Evolutionary conservation across 2,797 vertebrate species (phyloP).

Genomic region (Naso thynnoides): DNA sequence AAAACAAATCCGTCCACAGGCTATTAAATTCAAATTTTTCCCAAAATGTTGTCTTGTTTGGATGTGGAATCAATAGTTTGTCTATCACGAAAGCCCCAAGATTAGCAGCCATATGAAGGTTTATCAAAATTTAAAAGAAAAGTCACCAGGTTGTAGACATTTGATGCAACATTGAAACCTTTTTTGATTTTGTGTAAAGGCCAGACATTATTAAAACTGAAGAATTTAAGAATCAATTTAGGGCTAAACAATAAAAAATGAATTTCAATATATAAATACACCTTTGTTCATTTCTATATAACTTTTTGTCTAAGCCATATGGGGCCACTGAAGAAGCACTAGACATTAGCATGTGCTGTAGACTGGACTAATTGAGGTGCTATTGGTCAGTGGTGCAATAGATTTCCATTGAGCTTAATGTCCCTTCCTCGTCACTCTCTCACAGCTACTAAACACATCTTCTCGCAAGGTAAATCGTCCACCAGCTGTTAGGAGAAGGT

Average conservation of each 20-base stretch:
- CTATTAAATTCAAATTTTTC: too few species aligned
- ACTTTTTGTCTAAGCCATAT: neutral
- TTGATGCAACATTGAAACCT: too few species aligned
- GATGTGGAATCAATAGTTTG: too few species aligned
- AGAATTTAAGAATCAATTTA: neutral
- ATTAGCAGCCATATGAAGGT: too few species aligned
- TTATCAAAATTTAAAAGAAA: too few species aligned
- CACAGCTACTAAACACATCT: conserved; percentile 4
- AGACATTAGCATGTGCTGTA: neutral
- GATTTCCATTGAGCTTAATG: conserved; percentile 30
- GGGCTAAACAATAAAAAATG: neutral
- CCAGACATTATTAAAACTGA: neutral
- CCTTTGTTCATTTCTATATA: too few species aligned
- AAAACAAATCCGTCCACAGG: too few species aligned
- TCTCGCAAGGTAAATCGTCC: conserved; percentile 25
- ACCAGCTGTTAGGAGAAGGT: conserved; percentile 38
- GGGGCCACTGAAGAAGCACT: neutral
- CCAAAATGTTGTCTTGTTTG: too few species aligned
- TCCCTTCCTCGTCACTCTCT: neutral
- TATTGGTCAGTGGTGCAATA: conserved; percentile 55
- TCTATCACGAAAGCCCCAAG: too few species aligned
- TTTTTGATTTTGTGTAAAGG: neutral
- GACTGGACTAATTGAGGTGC: conserved; percentile 62
- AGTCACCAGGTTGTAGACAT: too few species aligned
- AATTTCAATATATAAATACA: neutral